Percentiles rank a stretch among this genome's conserved stretches.
These are phyloP conservation scores for Dryobota labecula DNA, from an alignment of 2,888 invertebrate genomes.

Conservation along the genomic window DNA sequence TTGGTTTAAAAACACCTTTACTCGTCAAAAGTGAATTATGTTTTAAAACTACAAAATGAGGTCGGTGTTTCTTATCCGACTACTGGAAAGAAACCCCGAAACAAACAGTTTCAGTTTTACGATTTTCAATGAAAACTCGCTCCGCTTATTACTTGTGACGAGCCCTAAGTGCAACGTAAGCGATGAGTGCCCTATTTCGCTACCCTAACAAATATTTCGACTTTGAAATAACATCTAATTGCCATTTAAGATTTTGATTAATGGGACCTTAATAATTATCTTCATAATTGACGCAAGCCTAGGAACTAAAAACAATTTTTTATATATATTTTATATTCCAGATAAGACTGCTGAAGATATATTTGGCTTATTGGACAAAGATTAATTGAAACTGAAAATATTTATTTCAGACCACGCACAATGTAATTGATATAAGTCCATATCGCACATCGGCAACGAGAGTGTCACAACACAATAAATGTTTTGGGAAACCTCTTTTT, in stretches of 20 bases:
- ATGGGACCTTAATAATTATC: slow-evolving; percentile 13
- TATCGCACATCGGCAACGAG: too few species aligned
- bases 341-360: not conserved
- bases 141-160: slow-evolving; percentile 22
- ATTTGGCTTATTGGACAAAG: not conserved
- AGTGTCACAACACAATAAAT: too few species aligned
- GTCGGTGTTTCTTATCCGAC: too few species aligned
- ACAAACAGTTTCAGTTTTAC: not conserved
- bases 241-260: slow-evolving; percentile 62
- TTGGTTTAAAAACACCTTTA: too few species aligned
- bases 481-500: too few species aligned
- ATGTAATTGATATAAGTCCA: too few species aligned
- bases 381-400: too few species aligned
- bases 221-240: slow-evolving; percentile 64
- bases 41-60: too few species aligned
- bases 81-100: too few species aligned
- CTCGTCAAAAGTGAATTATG: too few species aligned
- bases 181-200: slow-evolving; percentile 64
- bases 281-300: not conserved
- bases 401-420: too few species aligned
- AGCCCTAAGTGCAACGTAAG: slow-evolving; percentile 63
- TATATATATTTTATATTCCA: too few species aligned
- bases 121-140: not conserved
- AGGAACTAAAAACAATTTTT: not conserved
- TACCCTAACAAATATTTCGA: slow-evolving; percentile 63